Percentiles rank a stretch among this genome's conserved stretches.
Evolutionary conservation across 2,888 invertebrate genomes (phyloP).

Genomic region (Pterobdella sp.): DNA sequence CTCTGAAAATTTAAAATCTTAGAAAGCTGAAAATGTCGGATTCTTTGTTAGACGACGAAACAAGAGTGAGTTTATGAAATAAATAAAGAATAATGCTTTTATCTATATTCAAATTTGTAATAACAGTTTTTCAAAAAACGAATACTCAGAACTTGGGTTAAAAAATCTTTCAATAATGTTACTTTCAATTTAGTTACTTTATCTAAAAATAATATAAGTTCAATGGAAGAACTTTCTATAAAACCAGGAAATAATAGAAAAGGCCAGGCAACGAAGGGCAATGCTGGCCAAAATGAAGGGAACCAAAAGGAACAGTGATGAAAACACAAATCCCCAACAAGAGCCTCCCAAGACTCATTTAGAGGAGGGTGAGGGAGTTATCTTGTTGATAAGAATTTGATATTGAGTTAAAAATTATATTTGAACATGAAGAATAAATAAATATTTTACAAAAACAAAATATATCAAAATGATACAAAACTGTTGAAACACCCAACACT

Average conservation of each 20-base stretch:
- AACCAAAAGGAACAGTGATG: neutral
- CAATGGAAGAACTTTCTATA: too few species aligned
- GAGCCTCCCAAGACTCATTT: neutral
- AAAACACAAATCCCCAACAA: neutral
- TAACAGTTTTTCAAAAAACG: too few species aligned
- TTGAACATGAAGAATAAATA: neutral
- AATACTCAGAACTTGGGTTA: too few species aligned
- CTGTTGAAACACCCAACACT: neutral
- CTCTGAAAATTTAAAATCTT: neutral
- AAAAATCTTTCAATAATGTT: too few species aligned
- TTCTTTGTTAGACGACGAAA: conserved; percentile 3
- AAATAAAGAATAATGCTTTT: too few species aligned
- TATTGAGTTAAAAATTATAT: neutral
- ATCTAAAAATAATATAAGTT: too few species aligned
- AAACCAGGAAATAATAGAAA: conserved; percentile 27
- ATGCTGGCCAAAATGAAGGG: conserved; percentile 28
- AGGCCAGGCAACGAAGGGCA: conserved; percentile 30
- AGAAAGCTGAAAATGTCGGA: conserved; percentile 5
- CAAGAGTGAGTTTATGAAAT: neutral
- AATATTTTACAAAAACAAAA: neutral
- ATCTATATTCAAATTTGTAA: too few species aligned
- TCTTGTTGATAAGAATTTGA: neutral
- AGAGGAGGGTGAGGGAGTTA: too few species aligned
- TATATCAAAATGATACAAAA: neutral
- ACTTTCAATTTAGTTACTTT: too few species aligned